Base-by-base conservation (phyloP, 2,113 vertebrate species). In the Oryzias curvinotus region DNA sequence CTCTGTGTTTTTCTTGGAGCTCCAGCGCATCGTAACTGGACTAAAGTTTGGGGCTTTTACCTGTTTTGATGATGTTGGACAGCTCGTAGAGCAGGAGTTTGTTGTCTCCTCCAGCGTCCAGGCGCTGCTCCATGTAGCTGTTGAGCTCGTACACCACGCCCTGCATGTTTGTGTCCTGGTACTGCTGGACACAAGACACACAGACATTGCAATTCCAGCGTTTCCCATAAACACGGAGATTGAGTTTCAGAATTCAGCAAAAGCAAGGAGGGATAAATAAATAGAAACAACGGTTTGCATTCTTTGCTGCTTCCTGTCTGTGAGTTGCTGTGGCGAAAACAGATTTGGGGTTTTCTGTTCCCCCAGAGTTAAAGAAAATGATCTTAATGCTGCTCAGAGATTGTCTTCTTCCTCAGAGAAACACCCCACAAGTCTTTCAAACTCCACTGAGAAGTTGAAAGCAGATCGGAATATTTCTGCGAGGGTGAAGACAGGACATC, bases 111-210 rank as follows among this genome's bases (percentile, higher is more conserved):
- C 95, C 96, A 23, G 93, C 91, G 84, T 97, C 96, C 89, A 97
- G 65, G 6, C 96, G 92, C 70, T 99, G 96, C 60, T 98, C 97
- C 87, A 99, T 96, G 84, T 96, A 95, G 91, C 94, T 96, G 91
- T 97, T 97, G 21, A 99, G 86, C 52, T 98, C 97, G 14, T 98
- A 96, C 54, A 98, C 96, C 53, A 98, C 95, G n/a, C 93, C 94
- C 92, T 99, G 97, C 94, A 99, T 95, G 75, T 98, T 95, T 1
- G 93, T 93, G 80, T 98, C 96, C 91, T 95, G 95, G 91, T 98
- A 98, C 97, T 98, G 90, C 65, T 73, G 86, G 92, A 92, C 77
- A 54, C 90, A 92, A 88, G 63, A 81, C 70, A 77, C 62, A 68
- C 36, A 68, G 19, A 67, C 56, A 67, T 77, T 68, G 56, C 69